Conservation (phyloP, 2,888 invertebrate genomes). For the Philereme vetulata region DNA sequence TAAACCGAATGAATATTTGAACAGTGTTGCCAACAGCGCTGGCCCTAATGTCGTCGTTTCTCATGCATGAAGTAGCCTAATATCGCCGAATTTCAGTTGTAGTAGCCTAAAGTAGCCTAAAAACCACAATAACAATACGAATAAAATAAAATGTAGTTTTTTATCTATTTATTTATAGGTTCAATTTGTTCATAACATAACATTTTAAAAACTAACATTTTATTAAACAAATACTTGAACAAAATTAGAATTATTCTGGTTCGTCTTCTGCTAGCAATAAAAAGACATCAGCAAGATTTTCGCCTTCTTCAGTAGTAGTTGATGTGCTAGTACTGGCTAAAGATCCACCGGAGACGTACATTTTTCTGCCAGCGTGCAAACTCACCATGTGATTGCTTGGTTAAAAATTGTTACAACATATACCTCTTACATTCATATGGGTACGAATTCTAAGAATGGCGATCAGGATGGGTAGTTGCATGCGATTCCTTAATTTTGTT, state of each 20-base stretch:
- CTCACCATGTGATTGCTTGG: slow-evolving; percentile 28
- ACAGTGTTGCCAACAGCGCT: too few species aligned
- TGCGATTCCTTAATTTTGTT: slow-evolving; percentile 33
- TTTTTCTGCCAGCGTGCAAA: slow-evolving; percentile 26
- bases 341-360: slow-evolving; percentile 19
- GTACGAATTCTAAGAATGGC: slow-evolving; percentile 28
- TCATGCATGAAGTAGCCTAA: too few species aligned
- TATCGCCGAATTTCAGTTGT: too few species aligned
- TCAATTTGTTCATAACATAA: too few species aligned
- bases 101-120: too few species aligned
- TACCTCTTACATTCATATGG: slow-evolving; percentile 28
- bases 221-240: too few species aligned
- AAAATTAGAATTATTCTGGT: not conserved
- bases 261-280: slow-evolving; percentile 6
- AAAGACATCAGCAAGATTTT: slow-evolving; percentile 1
- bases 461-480: slow-evolving; percentile 30
- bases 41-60: too few species aligned
- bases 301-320: slow-evolving; percentile 6
- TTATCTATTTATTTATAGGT: too few species aligned
- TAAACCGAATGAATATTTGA: too few species aligned
- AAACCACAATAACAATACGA: too few species aligned
- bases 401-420: slow-evolving; percentile 27
- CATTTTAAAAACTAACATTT: too few species aligned
- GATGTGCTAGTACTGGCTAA: slow-evolving; percentile 28
- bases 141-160: too few species aligned